These are phyloP conservation scores for Columbina picui DNA, from an alignment of 2,113 vertebrate species.

Conservation along the genomic window DNA sequence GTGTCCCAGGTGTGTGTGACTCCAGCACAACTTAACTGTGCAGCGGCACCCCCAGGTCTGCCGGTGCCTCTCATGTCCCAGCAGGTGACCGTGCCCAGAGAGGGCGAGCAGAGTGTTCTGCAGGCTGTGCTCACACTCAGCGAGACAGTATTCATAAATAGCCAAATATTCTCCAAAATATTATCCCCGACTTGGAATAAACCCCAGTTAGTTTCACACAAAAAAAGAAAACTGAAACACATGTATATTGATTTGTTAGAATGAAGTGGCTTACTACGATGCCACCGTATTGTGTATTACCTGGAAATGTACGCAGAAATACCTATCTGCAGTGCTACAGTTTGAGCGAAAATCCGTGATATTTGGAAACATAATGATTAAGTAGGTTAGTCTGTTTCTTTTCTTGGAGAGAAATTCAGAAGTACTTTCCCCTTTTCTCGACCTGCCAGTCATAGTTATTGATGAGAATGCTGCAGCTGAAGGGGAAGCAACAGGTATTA, in stretches of 20 bases:
- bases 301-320: neutral
- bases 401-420: neutral
- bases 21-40: accelerated
- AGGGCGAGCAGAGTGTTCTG: too few relatives aligned
- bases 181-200: accelerated
- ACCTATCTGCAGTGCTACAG: accelerated
- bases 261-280: accelerated
- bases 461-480: neutral
- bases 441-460: neutral
- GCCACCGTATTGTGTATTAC: neutral
- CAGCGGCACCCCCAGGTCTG: neutral
- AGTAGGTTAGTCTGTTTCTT: neutral
- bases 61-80: neutral
- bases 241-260: neutral
- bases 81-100: neutral
- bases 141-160: accelerated
- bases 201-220: neutral
- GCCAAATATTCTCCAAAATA: neutral
- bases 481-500: neutral
- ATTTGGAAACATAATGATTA: neutral
- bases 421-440: neutral
- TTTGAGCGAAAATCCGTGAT: neutral
- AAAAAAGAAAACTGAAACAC: accelerated
- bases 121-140: accelerated
- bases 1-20: neutral